Percentiles rank a stretch among this genome's conserved stretches.
Conservation (phyloP, 2,797 vertebrate genomes). For the Xenops minutus region DNA sequence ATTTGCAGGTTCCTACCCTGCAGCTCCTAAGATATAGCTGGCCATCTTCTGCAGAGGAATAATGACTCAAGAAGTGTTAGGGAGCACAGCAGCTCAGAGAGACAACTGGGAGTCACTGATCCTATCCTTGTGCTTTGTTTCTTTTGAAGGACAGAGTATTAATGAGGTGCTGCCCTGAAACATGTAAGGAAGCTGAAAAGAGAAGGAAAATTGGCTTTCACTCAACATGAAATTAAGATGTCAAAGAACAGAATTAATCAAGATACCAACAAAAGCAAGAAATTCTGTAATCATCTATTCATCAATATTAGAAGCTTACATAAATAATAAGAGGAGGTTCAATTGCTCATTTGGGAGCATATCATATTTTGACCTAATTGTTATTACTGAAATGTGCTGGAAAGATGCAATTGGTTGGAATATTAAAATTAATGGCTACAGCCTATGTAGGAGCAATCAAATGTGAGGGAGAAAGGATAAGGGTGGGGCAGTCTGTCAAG, state of each 20-base stretch:
- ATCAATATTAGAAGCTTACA: neutral
- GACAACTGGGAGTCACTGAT: slow-evolving; percentile 9
- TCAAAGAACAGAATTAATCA: slow-evolving; percentile 40
- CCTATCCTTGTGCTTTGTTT: neutral
- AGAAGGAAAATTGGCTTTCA: slow-evolving; percentile 35
- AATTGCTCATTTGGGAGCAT: slow-evolving; percentile 17
- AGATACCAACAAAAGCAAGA: neutral
- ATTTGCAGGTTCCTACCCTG: neutral
- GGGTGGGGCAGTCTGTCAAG: neutral
- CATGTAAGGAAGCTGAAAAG: neutral
- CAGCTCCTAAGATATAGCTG: neutral
- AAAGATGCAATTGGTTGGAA: slow-evolving; percentile 9
- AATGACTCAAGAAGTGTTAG: neutral
- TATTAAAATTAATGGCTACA: slow-evolving; percentile 29
- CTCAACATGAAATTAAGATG: slow-evolving; percentile 17
- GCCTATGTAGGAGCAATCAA: neutral
- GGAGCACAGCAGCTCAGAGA: neutral
- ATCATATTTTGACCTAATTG: slow-evolving; percentile 40
- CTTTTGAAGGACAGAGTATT: slow-evolving; percentile 16
- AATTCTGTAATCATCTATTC: neutral
- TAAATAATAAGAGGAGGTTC: slow-evolving; percentile 20
- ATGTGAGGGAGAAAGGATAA: neutral
- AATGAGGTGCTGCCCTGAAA: neutral
- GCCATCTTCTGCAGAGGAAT: neutral
- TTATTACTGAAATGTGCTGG: slow-evolving; percentile 7